Conservation (phyloP, 2,113 vertebrate genomes). For the Sitta europaea region DNA sequence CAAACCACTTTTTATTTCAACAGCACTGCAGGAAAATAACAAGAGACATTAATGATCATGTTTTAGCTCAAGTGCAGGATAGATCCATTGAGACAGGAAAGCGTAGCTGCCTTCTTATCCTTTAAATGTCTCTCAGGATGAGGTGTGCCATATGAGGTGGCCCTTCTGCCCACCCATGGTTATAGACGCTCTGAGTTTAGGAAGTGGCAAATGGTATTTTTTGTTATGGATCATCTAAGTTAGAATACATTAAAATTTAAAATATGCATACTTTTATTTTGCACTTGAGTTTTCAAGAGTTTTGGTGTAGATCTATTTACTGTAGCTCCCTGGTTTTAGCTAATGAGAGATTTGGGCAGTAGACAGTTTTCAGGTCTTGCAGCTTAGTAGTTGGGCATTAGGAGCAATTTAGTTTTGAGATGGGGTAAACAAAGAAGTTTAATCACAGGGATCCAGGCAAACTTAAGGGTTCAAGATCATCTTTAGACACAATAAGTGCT, state of each 20-base stretch:
- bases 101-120: not conserved
- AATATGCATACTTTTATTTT: not conserved
- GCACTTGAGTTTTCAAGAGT: not conserved
- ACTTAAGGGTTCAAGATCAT: not conserved
- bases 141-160: not conserved
- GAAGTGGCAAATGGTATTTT: not conserved
- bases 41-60: not conserved
- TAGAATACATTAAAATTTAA: not conserved
- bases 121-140: not conserved
- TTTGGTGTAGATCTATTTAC: not conserved
- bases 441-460: not conserved
- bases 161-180: not conserved
- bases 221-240: not conserved
- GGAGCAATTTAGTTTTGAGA: not conserved
- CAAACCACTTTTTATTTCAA: not conserved
- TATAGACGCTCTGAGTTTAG: not conserved
- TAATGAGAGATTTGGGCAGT: not conserved
- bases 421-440: not conserved
- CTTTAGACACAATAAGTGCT: not conserved
- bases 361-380: not conserved
- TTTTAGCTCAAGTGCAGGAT: not conserved
- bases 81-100: not conserved
- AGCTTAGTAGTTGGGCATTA: not conserved
- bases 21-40: not conserved
- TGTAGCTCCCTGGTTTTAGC: not conserved